Conservation (phyloP, 30 jellyfish, hydroid and myxozoan genomes). For the Chrysaora quinquecirrha region DNA sequence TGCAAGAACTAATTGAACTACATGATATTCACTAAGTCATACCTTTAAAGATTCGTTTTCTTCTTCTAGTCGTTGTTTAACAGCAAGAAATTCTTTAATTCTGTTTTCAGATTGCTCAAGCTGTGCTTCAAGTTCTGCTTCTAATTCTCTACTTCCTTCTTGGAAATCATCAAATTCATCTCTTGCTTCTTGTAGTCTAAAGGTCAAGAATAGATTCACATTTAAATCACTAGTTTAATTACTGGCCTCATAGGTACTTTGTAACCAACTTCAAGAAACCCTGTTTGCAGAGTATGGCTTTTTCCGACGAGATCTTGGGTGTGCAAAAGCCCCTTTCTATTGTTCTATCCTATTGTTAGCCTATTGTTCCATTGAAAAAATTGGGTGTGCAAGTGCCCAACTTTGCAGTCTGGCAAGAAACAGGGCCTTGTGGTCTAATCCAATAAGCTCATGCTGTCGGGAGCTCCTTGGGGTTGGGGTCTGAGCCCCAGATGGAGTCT, state of each 20-base stretch:
- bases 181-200: constrained; percentile 91
- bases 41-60: constrained; percentile 96
- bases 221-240: neutral
- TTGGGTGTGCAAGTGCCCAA: neutral
- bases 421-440: too few species aligned
- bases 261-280: neutral
- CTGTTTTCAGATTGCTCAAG: constrained; percentile 93
- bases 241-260: neutral
- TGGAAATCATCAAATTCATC: constrained; percentile 99
- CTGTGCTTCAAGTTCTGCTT: constrained; percentile 97
- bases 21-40: too few species aligned
- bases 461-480: too few species aligned
- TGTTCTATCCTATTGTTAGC: too few species aligned
- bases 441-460: too few species aligned
- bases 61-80: constrained; percentile 82
- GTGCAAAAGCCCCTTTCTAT: too few species aligned
- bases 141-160: constrained; percentile 98
- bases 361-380: too few species aligned
- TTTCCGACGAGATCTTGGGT: too few species aligned
- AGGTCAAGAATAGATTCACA: neutral
- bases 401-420: neutral
- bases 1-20: too few species aligned
- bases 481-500: too few species aligned
- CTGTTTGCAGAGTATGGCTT: neutral
- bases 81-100: constrained; percentile 77